These are phyloP conservation scores for Liparis tanakae DNA, from an alignment of 2,797 vertebrate species.

Conservation along the genomic window DNA sequence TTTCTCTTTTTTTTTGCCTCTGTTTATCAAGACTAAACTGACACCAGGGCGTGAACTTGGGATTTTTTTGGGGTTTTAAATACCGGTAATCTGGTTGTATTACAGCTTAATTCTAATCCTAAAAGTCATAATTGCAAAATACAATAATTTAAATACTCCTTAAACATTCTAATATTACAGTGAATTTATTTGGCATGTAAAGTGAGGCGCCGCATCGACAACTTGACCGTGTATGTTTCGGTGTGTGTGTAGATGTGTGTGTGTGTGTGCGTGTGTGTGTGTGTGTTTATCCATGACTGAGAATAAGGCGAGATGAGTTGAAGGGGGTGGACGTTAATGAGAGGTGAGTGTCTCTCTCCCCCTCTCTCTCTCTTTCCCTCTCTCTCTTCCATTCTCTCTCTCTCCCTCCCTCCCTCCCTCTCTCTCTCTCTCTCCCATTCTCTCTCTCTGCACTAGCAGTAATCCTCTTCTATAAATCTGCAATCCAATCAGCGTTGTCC, in stretches of 20 bases:
- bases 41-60: not conserved
- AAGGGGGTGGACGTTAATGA: conserved; percentile 78
- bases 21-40: not conserved
- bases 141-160: not conserved
- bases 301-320: conserved; percentile 65
- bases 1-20: not conserved
- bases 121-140: conserved; percentile 1
- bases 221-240: conserved; percentile 16
- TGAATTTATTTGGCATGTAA: conserved; percentile 10
- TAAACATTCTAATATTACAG: conserved; percentile 14
- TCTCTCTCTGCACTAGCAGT: conserved; percentile 72
- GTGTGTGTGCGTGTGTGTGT: conserved; percentile 12
- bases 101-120: not conserved
- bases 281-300: conserved; percentile 46
- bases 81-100: not conserved
- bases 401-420: not conserved
- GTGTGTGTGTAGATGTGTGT: conserved; percentile 15
- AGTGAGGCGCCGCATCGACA: not conserved
- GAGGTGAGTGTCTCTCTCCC: conserved; percentile 74
- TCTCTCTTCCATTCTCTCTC: conserved; percentile 8
- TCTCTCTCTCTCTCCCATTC: conserved; percentile 45
- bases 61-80: not conserved
- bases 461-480: conserved; percentile 84
- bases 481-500: conserved; percentile 82
- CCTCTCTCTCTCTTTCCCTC: conserved; percentile 44